Evolutionary conservation across 1,140 invertebrate genomes (phyloP), one percentile per base, ranked within the genome.

Genomic region (Drosophila grimshawi): DNA sequence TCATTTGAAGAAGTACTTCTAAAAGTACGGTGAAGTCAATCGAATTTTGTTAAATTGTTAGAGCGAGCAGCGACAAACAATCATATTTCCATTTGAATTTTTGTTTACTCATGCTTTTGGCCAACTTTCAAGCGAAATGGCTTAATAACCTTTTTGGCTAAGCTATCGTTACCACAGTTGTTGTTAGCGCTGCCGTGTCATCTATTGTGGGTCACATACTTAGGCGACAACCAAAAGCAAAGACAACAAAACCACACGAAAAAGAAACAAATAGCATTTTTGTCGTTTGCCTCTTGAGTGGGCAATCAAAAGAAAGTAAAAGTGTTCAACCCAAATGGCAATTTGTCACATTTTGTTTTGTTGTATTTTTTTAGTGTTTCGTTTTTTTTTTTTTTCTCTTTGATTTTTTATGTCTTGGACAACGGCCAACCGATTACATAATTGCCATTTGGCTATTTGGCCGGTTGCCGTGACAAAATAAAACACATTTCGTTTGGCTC

Each of bases 121-220:
- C 43, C 52, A 70, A 49, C 11, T 70, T 61, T 46, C 43, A 51
- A 65, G 33, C 48, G 35, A 66, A 73, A 79, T 79, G 57, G 41
- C 71, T 77, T 73, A 67, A 73, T 82, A 79, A 68, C 79, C 83
- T 81, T 86, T 86, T 79, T 78, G 74, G 57, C 75, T 66, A 39
- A 81, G 68, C 48, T 32, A 19, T 45, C 59, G 41, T 29, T 41
- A 48, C 46, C 48, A n/a, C 8, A 27, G 41, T 43, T 43, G 0
- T 52, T 67, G 55, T 61, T 51, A 39, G 4, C 39, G 43, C 41
- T 52, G 53, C 52, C 48, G 6, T 46, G 33, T 49, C 35, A 29
- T 63, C 67, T 53, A 68, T 73, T 73, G 63, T 77, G 63, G 74
- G 77, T 73, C 74, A 77, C 66, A 51, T 10, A 19, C 48, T 30